Percentiles rank a stretch among this genome's conserved stretches.
These are phyloP conservation scores for Leuciscus waleckii DNA, from an alignment of 2,797 vertebrate genomes.

Conservation along the genomic window DNA sequence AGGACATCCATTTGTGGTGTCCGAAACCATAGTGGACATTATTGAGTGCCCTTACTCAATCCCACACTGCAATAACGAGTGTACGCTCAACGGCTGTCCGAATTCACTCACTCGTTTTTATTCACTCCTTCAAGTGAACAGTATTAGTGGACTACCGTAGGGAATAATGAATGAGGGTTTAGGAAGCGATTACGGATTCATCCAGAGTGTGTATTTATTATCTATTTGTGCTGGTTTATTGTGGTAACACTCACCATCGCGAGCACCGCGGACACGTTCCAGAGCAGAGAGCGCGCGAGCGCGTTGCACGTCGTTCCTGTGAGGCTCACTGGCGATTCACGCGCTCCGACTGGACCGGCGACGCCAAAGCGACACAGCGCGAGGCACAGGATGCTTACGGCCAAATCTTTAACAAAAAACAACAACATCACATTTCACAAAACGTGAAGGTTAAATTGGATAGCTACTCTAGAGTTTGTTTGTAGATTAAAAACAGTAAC, in stretches of 20 bases:
- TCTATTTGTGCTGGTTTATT: neutral
- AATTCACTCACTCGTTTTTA: too few species aligned
- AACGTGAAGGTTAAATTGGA: neutral
- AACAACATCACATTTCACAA: neutral
- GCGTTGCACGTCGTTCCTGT: constrained; percentile 59
- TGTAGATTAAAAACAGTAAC: neutral
- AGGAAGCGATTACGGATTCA: too few species aligned
- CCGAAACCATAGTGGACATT: too few species aligned
- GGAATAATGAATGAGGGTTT: too few species aligned
- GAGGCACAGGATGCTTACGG: constrained; percentile 64
- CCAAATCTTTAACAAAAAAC: constrained; percentile 36
- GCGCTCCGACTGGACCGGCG: constrained; percentile 56
- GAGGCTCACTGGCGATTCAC: neutral
- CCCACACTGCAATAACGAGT: too few species aligned
- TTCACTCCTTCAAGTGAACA: too few species aligned
- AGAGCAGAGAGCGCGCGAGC: constrained; percentile 64
- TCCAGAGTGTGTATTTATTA: neutral
- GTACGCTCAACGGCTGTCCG: too few species aligned
- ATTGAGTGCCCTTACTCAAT: too few species aligned
- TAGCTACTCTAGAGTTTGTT: neutral
- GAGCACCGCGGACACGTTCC: constrained; percentile 64
- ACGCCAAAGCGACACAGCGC: constrained; percentile 51
- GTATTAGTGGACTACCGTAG: too few species aligned
- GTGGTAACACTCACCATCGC: constrained; percentile 52
- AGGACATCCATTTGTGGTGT: too few species aligned